Evolutionary conservation across 2,797 vertebrate genomes (phyloP).

Genomic region (Scarus forsteni): DNA sequence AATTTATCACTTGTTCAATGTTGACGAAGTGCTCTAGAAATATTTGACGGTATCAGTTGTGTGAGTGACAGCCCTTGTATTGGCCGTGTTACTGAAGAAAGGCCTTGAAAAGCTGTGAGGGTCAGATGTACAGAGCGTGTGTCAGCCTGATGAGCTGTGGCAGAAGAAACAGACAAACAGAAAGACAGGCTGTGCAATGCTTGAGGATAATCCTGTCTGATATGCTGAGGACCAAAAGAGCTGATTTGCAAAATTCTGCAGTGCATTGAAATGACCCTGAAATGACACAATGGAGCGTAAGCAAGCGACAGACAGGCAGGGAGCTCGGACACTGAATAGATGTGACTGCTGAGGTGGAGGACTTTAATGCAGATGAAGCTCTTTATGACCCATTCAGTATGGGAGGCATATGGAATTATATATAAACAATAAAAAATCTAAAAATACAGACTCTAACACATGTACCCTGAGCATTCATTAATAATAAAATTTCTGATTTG

Average conservation of each 20-base stretch:
- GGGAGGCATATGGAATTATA: slow-evolving; percentile 11
- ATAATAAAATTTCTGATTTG: neutral
- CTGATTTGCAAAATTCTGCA: slow-evolving; percentile 75
- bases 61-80: slow-evolving; percentile 29
- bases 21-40: neutral
- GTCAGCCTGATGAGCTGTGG: slow-evolving; percentile 66
- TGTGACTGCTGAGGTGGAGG: slow-evolving; percentile 54
- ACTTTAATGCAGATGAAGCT: slow-evolving; percentile 43
- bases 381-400: slow-evolving; percentile 1
- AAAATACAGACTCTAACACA: neutral
- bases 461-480: neutral
- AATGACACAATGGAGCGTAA: slow-evolving; percentile 60
- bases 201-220: slow-evolving; percentile 78
- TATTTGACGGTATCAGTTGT: slow-evolving; percentile 18
- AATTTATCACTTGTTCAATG: too few species aligned
- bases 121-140: slow-evolving; percentile 55
- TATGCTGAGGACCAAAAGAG: slow-evolving; percentile 67
- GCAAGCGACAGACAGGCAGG: slow-evolving; percentile 48
- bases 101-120: slow-evolving; percentile 53
- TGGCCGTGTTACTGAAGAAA: slow-evolving; percentile 39
- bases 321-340: slow-evolving; percentile 35
- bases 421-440: neutral
- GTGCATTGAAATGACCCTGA: slow-evolving; percentile 69
- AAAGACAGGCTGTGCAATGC: slow-evolving; percentile 54
- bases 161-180: slow-evolving; percentile 58